Evolutionary conservation across 1,140 invertebrate genomes (phyloP).

Genomic region (Saccostrea echinata): DNA sequence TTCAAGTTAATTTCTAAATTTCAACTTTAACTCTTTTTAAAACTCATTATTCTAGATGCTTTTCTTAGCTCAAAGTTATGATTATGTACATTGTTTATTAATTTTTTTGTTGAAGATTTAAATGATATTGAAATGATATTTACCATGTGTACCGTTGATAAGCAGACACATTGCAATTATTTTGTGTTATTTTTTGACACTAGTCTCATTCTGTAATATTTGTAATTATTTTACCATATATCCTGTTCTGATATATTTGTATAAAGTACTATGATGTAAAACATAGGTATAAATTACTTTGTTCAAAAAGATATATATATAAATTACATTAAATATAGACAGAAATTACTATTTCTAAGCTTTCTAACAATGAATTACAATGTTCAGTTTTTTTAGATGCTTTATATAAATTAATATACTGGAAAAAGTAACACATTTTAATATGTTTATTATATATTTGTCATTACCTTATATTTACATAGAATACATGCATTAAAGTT

Average conservation of each 20-base stretch:
- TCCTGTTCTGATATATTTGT: too few relatives aligned
- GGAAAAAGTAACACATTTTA: not conserved
- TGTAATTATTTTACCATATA: too few relatives aligned
- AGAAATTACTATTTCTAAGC: not conserved
- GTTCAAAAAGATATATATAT: too few relatives aligned
- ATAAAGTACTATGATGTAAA: too few relatives aligned
- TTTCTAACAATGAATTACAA: not conserved
- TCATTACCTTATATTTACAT: too few relatives aligned
- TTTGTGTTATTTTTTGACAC: too few relatives aligned
- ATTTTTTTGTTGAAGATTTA: not conserved
- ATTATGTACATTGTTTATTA: not conserved
- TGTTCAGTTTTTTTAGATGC: not conserved
- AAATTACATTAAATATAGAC: too few relatives aligned
- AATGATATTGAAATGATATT: not conserved
- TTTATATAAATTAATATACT: not conserved
- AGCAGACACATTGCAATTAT: too few relatives aligned
- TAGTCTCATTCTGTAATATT: not conserved
- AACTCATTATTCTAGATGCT: too few relatives aligned
- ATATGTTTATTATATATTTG: not conserved
- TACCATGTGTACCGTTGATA: too few relatives aligned
- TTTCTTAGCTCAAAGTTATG: not conserved
- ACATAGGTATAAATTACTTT: too few relatives aligned
- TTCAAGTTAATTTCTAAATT: not conserved
- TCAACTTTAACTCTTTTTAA: not conserved
- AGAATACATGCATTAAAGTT: too few relatives aligned